Evolutionary conservation across 2,113 vertebrate genomes (phyloP).

Genomic region (Anseranas semipalmata): DNA sequence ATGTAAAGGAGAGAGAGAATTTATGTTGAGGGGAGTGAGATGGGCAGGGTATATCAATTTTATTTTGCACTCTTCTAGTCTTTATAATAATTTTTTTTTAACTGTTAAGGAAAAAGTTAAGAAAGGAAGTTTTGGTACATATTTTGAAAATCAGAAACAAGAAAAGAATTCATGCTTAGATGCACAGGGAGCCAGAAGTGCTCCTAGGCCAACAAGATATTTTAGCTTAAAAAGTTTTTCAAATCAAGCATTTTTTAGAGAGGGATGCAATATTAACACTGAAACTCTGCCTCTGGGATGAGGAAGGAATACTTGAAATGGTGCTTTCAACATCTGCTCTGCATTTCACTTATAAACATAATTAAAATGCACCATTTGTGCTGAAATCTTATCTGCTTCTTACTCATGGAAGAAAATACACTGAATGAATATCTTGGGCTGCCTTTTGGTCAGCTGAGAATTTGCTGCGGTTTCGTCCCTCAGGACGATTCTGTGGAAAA

Average conservation of each 20-base stretch:
- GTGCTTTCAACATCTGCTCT: slow-evolving; percentile 39
- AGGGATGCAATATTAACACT: not conserved
- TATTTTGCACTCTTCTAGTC: not conserved
- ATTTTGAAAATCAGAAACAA: not conserved
- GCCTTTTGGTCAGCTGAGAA: slow-evolving; percentile 14
- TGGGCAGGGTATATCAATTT: not conserved
- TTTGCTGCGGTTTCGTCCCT: not conserved
- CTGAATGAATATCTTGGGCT: not conserved
- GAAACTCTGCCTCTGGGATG: not conserved
- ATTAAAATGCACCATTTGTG: slow-evolving; percentile 46
- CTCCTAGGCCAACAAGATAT: not conserved
- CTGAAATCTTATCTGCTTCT: slow-evolving; percentile 43
- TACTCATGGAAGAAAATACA: slow-evolving; percentile 14
- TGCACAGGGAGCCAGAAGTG: not conserved
- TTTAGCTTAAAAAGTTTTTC: not conserved
- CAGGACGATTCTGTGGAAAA: not conserved
- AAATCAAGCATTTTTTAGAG: not conserved
- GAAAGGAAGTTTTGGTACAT: not conserved
- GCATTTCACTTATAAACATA: slow-evolving; percentile 38
- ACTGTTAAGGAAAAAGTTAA: not conserved
- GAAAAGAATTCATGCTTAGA: not conserved
- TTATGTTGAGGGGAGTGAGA: not conserved
- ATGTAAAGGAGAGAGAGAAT: not conserved
- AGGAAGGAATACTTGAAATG: not conserved
- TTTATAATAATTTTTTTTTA: not conserved